Base-by-base conservation (phyloP, 2,888 invertebrate species). In the Heteropelma amictum region DNA sequence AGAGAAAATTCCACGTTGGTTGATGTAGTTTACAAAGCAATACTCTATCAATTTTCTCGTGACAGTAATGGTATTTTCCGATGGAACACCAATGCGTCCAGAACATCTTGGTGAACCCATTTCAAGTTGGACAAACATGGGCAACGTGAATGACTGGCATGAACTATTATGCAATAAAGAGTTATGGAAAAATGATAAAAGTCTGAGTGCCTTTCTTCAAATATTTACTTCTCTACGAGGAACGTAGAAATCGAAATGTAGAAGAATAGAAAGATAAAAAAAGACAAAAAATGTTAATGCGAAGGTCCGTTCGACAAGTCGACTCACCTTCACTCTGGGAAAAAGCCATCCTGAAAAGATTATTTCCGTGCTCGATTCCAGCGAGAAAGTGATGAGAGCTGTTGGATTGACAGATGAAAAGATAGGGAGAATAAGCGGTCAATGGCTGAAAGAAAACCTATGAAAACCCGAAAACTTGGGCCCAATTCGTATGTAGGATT, bases 271-370 rank as follows among this genome's bases (percentile, higher is more conserved):
- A 10, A 2, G 5, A 10, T 17, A 17, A 30, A 28, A 28, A 38
- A 49, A 38, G 21, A 28, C 19, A 51, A 35, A 28, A 53, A n/a
- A n/a, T n/a, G n/a, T n/a, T n/a, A n/a, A n/a, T n/a, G n/a, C n/a
- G n/a, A n/a, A n/a, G n/a, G n/a, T n/a, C n/a, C n/a, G n/a, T n/a
- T n/a, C n/a, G n/a, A n/a, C n/a, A n/a, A n/a, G n/a, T n/a, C n/a
- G n/a, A n/a, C n/a, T n/a, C n/a, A n/a, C n/a, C n/a, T n/a, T n/a
- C n/a, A n/a, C n/a, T n/a, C n/a, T 33, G 65, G 67, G 42, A 76
- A 64, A 78, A 78, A 78, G 74, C 77, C 4, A 76, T 75, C 68
- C 60, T n/a, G 45, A 64, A 72, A 77, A 77, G 70, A 64, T 58
- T 38, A 47, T 38, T 49, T 38, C 61, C 65, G 23, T 72, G 61